phyloP scores from a whole-genome alignment of 2,797 vertebrate genomes.

The Holocentrus rufus region DNA sequence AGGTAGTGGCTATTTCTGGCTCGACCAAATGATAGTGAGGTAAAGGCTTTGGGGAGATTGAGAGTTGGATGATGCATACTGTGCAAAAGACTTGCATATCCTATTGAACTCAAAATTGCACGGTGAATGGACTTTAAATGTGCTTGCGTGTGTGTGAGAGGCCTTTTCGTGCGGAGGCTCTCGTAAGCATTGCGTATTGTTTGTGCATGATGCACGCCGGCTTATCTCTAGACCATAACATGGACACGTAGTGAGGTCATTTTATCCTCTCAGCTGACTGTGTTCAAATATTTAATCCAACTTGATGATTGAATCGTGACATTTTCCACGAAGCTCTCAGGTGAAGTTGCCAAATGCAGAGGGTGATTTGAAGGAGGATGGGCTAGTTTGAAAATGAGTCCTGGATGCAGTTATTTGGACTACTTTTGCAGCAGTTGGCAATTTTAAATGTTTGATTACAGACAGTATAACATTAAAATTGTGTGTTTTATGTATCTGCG shows the following conservation, averaged over 20 bases:
- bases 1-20: neutral
- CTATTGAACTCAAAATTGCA: constrained; percentile 34
- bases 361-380: too few relatives aligned
- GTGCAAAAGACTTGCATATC: neutral
- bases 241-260: constrained; percentile 11
- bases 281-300: constrained; percentile 32
- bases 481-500: too few relatives aligned
- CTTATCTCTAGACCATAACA: constrained; percentile 41
- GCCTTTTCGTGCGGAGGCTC: too few relatives aligned
- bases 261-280: constrained; percentile 32
- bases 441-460: too few relatives aligned
- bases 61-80: neutral
- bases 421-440: too few relatives aligned
- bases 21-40: neutral
- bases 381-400: too few relatives aligned
- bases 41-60: neutral
- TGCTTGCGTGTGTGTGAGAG: neutral
- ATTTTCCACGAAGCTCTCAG: constrained; percentile 2
- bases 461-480: too few relatives aligned
- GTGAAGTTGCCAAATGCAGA: neutral
- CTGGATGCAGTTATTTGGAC: too few relatives aligned
- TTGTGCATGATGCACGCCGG: constrained; percentile 36
- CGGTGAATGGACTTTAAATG: constrained; percentile 49
- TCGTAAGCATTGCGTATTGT: constrained; percentile 3
- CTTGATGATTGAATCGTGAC: neutral